A percentile compares a stretch with the other conserved stretches of the same genome.
These are phyloP conservation scores for Belgica antarctica DNA, from an alignment of 2,888 invertebrate genomes.

Conservation along the genomic window DNA sequence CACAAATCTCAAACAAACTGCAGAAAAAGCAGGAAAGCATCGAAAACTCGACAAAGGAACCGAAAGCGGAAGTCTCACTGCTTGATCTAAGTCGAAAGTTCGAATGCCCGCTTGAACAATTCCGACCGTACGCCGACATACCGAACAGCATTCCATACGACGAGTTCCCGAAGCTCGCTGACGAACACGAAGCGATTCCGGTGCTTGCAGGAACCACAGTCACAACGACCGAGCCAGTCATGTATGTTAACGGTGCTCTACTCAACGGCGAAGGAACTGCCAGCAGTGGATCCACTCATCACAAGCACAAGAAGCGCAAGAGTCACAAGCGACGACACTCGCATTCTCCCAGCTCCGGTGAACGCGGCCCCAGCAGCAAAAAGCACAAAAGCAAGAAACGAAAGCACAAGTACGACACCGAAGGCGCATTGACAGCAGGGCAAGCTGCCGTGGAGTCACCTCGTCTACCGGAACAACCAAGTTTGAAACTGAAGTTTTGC, in stretches of 20 bases:
- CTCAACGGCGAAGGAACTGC: constrained; percentile 20
- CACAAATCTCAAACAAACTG: constrained; percentile 21
- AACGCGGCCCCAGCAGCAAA: constrained; percentile 64
- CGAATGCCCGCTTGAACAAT: constrained; percentile 30
- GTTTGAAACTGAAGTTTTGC: constrained; percentile 75
- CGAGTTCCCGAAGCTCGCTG: constrained; percentile 12
- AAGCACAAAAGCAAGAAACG: constrained; percentile 80
- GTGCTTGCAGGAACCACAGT: not conserved
- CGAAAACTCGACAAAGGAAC: not conserved
- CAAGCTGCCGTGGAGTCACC: constrained; percentile 56
- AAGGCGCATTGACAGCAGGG: constrained; percentile 48
- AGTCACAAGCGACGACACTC: constrained; percentile 75
- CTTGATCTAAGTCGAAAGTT: not conserved
- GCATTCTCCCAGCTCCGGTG: constrained; percentile 55
- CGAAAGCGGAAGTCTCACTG: not conserved
- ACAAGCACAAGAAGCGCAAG: constrained; percentile 66
- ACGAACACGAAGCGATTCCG: constrained; percentile 10
- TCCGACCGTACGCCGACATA: constrained; percentile 28
- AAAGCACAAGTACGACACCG: constrained; percentile 61
- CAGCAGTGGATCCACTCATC: constrained; percentile 32
- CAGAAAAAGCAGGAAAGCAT: constrained; percentile 18
- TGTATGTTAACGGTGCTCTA: not conserved
- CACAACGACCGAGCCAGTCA: not conserved
- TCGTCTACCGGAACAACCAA: constrained; percentile 58
- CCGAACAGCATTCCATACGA: constrained; percentile 33